Conservation (phyloP, 2,888 invertebrate species). For the Brachypalpus laphriformis region DNA sequence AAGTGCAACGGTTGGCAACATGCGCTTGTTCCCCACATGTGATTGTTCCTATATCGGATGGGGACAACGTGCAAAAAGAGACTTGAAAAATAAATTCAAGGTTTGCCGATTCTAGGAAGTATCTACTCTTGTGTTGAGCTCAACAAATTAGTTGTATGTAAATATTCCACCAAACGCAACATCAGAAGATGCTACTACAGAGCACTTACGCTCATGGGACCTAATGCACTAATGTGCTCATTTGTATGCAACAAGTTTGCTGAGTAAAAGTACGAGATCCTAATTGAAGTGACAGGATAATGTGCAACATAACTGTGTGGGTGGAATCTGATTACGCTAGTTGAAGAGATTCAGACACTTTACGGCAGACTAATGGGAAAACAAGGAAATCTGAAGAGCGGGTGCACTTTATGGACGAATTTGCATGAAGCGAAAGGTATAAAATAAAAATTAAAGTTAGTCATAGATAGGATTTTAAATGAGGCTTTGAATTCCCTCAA, state of each 20-base stretch:
- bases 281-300: conserved; percentile 69
- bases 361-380: not conserved
- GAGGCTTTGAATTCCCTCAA: too few relatives aligned
- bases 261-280: conserved; percentile 11
- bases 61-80: conserved; percentile 1
- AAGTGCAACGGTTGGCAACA: not conserved
- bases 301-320: conserved; percentile 47
- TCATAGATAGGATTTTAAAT: too few relatives aligned
- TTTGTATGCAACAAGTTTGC: conserved; percentile 60
- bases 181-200: not conserved
- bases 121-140: not conserved
- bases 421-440: too few relatives aligned
- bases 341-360: conserved; percentile 22
- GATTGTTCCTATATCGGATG: not conserved
- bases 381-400: not conserved
- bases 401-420: not conserved
- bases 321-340: conserved; percentile 51
- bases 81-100: conserved; percentile 49
- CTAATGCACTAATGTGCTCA: conserved; percentile 48
- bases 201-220: conserved; percentile 23
- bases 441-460: too few relatives aligned
- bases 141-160: conserved; percentile 27
- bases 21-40: not conserved
- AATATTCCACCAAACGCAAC: not conserved
- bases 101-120: conserved; percentile 3